Percentiles rank a stretch among this genome's conserved stretches.
These are phyloP conservation scores for Spodoptera picta DNA, from an alignment of 2,888 invertebrate species.

Conservation along the genomic window DNA sequence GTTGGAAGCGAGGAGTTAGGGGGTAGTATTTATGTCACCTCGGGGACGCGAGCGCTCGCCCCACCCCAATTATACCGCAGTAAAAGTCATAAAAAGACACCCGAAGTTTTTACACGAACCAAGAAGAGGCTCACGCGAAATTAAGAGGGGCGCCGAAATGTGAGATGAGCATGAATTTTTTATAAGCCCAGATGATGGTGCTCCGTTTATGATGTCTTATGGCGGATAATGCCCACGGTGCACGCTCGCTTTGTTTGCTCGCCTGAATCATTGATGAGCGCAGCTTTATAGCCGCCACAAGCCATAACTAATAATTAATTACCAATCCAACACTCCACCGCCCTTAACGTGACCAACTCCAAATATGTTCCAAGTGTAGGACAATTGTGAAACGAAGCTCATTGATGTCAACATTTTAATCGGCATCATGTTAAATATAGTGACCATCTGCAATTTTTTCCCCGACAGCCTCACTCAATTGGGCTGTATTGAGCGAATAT, in stretches of 20 bases:
- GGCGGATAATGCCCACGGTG: conserved; percentile 83
- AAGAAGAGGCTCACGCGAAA: conserved; percentile 87
- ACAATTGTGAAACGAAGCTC: conserved; percentile 58
- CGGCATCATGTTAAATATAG: conserved; percentile 59
- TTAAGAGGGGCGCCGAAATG: conserved; percentile 89
- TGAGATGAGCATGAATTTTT: conserved; percentile 89
- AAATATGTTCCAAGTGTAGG: conserved; percentile 57
- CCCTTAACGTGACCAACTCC: conserved; percentile 57
- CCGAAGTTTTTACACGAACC: conserved; percentile 89
- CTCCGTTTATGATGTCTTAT: conserved; percentile 88
- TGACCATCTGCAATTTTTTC: conserved; percentile 59
- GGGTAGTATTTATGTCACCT: conserved; percentile 89
- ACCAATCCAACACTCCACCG: conserved; percentile 65
- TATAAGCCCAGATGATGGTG: conserved; percentile 88
- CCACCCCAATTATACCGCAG: conserved; percentile 89
- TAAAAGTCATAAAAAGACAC: conserved; percentile 89
- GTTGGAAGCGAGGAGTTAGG: conserved; percentile 75
- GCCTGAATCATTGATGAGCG: conserved; percentile 85
- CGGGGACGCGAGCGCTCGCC: conserved; percentile 85
- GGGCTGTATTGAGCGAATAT: conserved; percentile 49
- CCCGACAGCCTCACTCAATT: conserved; percentile 53
- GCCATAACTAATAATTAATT: conserved; percentile 85
- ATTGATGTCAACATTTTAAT: conserved; percentile 60
- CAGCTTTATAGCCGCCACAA: conserved; percentile 80
- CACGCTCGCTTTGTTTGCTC: conserved; percentile 84